Percentiles rank a stretch among this genome's conserved stretches.
Conservation (phyloP, 1,140 invertebrate genomes). For the Cotesia chilonis region DNA sequence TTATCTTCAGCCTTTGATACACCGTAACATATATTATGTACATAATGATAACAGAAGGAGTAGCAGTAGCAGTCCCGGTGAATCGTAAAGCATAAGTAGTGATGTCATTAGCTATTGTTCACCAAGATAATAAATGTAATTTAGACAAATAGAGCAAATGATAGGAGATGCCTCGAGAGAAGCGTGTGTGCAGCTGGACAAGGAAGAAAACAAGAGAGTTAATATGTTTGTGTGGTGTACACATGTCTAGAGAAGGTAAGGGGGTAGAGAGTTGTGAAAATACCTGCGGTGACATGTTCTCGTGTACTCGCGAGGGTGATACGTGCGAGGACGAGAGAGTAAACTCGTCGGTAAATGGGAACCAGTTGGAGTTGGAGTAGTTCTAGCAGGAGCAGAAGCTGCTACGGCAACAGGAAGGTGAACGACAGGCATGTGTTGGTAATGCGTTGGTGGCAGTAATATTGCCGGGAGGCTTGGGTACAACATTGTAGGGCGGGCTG, state of each 20-base stretch:
- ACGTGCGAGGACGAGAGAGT: background rate
- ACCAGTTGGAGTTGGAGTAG: slow-evolving; percentile 7
- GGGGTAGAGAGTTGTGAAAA: background rate
- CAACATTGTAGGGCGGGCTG: slow-evolving; percentile 42
- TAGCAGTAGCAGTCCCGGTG: slow-evolving; percentile 30
- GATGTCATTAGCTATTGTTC: slow-evolving; percentile 51
- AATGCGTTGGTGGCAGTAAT: slow-evolving; percentile 43
- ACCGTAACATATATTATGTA: slow-evolving; percentile 1
- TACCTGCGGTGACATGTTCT: background rate
- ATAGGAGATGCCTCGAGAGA: slow-evolving; percentile 16
- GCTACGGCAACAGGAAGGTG: slow-evolving; percentile 30
- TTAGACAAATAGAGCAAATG: slow-evolving; percentile 50
- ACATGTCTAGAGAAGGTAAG: slow-evolving; percentile 7
- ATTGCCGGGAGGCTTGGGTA: slow-evolving; percentile 42
- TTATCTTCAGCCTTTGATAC: slow-evolving; percentile 2
- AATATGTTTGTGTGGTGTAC: slow-evolving; percentile 5
- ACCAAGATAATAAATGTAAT: slow-evolving; percentile 53
- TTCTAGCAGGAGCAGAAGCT: background rate
- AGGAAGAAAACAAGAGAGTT: background rate
- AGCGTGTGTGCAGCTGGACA: background rate
- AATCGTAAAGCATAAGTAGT: slow-evolving; percentile 55
- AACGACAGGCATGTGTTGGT: slow-evolving; percentile 34
- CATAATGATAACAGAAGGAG: slow-evolving; percentile 9
- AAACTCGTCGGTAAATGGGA: slow-evolving; percentile 24
- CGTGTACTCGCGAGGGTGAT: background rate